Base-by-base conservation (phyloP, 2,113 vertebrate genomes). In the Pedetes capensis region DNA sequence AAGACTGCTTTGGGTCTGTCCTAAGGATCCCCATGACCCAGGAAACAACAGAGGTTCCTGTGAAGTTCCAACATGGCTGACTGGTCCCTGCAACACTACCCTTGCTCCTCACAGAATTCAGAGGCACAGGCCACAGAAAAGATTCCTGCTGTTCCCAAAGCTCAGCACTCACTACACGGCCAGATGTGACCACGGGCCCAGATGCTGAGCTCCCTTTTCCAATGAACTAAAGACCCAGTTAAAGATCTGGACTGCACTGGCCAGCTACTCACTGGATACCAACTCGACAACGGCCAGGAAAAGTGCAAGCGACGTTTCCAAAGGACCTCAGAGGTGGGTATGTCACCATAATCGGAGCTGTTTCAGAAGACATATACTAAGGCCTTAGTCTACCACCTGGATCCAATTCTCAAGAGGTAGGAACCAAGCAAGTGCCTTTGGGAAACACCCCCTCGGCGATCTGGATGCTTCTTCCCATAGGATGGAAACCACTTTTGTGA, bases 1-100 rank as follows among this genome's bases (percentile, higher is more conserved):
- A 94, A 76, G 10, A 42, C n/a, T 91, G 29, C 4, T 53, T 12
- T 69, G 90, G 42, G 25, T 39, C 69, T 97, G 76, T 92, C 88
- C 75, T 0, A 0, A 93, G 95, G 55, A 94, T 55, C 85, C 66
- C 87, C 96, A 39, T 12, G 27, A 37, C 81, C 87, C 11, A 71
- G 74, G 78, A 95, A 86, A 95, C 69, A 93, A 29, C 16, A 0
- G 87, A 94, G 49, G 75, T 74, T 72, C 85, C 92, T 10, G 5
- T 16, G 57, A 39, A n/a, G 68, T 8, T 42, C 29, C 49, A 76
- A 7, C 37, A 10, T 13, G 29, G 69, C 55, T 2, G 2, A 32
- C 22, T 44, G 18, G 42, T 72, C n/a, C 83, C 49, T 57, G 18
- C 1, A 47, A 44, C 22, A 2, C 37, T 10, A 0, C 14, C 64